phyloP scores from a whole-genome alignment of 2,888 invertebrate genomes.

The Megalurothrips usitatus region DNA sequence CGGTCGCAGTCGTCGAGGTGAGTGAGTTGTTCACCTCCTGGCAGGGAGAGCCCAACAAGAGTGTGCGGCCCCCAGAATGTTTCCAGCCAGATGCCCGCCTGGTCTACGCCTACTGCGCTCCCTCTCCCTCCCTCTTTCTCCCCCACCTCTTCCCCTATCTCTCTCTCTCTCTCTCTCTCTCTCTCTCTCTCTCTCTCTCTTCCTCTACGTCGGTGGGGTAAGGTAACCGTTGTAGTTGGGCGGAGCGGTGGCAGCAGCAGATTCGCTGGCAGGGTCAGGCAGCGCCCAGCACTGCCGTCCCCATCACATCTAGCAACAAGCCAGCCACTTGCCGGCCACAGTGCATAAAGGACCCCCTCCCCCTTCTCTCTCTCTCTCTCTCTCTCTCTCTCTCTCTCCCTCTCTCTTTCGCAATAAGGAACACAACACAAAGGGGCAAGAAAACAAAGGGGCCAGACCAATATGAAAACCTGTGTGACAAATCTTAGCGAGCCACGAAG shows the following conservation, averaged over 20 bases:
- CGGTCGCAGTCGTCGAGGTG: too few species aligned
- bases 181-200: background rate
- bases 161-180: background rate
- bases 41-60: too few species aligned
- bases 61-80: too few species aligned
- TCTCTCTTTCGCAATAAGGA: conserved; percentile 10
- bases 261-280: background rate
- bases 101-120: too few species aligned
- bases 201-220: background rate
- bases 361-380: conserved; percentile 4
- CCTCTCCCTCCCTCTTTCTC: background rate
- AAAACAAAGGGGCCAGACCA: too few species aligned
- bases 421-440: background rate
- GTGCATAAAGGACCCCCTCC: background rate
- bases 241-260: too few species aligned
- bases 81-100: too few species aligned
- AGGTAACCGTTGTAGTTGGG: too few species aligned
- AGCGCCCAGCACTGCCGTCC: background rate
- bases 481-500: too few species aligned
- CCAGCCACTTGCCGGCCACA: background rate
- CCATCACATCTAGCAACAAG: background rate
- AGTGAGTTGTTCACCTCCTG: too few species aligned
- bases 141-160: too few species aligned
- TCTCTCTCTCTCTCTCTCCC: conserved; percentile 28
- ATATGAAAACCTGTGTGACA: too few species aligned